These are phyloP conservation scores for Myopa testacea DNA, from an alignment of 2,888 invertebrate genomes.

Conservation along the genomic window DNA sequence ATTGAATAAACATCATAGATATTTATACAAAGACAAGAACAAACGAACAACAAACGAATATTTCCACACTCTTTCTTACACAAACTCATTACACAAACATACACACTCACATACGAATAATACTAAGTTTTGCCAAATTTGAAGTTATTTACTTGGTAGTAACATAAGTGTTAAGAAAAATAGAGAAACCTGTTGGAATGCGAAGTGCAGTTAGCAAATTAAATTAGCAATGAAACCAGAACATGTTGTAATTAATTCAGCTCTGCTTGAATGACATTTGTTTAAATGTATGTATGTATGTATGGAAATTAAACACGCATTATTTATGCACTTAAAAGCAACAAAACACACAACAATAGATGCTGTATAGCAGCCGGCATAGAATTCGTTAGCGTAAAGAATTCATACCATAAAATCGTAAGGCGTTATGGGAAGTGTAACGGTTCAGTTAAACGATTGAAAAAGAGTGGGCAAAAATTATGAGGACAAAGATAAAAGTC, in stretches of 20 bases:
- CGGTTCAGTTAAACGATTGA: no score
- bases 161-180: conserved; percentile 6
- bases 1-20: neutral
- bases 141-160: conserved; percentile 11
- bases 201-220: neutral
- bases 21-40: neutral
- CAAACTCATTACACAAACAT: neutral
- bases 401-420: no score
- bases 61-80: neutral
- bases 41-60: neutral
- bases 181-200: neutral
- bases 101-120: neutral
- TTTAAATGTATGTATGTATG: neutral
- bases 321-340: neutral
- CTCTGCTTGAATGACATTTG: neutral
- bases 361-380: no score
- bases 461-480: no score
- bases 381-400: no score
- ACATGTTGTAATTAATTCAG: neutral
- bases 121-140: conserved; percentile 14
- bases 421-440: no score
- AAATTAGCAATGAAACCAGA: neutral
- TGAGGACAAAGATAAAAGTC: no score
- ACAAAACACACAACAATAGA: neutral
- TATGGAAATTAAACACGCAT: neutral